phyloP scores from a whole-genome alignment of 2,888 invertebrate genomes.

The Aquatica leii region DNA sequence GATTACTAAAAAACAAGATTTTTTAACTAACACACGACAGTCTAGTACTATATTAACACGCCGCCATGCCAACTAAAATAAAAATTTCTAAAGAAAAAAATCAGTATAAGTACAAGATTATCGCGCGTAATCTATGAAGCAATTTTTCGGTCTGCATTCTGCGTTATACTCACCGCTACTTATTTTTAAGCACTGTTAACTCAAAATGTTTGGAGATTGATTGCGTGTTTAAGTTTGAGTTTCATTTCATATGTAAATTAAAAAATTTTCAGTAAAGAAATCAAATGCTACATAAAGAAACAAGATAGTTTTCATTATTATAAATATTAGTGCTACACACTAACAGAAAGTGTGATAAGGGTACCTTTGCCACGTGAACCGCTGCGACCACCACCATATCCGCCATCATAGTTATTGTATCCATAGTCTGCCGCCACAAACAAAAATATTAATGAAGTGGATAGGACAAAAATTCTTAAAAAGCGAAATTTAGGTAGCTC shows the following conservation, averaged over 20 bases:
- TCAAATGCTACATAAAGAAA: not conserved
- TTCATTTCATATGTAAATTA: constrained; percentile 6
- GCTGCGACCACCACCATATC: constrained; percentile 85
- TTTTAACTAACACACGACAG: constrained; percentile 5
- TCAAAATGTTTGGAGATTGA: not conserved
- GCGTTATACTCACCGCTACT: not conserved
- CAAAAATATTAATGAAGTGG: constrained; percentile 21
- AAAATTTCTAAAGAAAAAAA: no score
- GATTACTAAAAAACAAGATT: constrained; percentile 41
- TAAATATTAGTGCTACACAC: constrained; percentile 33
- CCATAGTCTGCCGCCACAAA: constrained; percentile 78
- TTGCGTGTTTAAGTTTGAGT: constrained; percentile 4
- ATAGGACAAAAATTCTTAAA: constrained; percentile 10
- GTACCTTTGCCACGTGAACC: constrained; percentile 89
- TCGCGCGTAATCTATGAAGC: no score
- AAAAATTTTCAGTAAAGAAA: constrained; percentile 9
- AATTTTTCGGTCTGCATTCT: no score
- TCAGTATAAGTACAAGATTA: no score
- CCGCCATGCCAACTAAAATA: constrained; percentile 4
- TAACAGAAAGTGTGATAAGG: constrained; percentile 27
- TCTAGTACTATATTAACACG: not conserved
- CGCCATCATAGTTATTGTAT: constrained; percentile 89
- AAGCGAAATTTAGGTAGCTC: not conserved
- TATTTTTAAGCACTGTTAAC: no score
- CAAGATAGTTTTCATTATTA: not conserved